phyloP scores from a whole-genome alignment of 2,797 vertebrate species.

The Florisuga fusca region DNA sequence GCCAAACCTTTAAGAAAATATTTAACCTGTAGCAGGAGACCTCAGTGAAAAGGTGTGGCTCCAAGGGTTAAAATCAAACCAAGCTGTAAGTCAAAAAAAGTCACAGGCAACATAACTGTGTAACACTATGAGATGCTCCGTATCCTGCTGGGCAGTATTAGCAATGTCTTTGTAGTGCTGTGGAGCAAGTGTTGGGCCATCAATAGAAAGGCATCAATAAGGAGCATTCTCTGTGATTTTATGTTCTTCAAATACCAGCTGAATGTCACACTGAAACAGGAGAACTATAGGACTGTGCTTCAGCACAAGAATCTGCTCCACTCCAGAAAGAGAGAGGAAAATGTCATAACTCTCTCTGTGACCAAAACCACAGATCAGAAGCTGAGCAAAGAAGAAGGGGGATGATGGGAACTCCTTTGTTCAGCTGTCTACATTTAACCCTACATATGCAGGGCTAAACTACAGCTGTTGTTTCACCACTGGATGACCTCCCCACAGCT shows the following conservation, averaged over 20 bases:
- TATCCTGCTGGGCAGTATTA: not conserved
- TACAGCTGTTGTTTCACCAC: no score
- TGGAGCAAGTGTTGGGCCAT: not conserved
- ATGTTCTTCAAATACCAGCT: not conserved
- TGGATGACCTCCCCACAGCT: no score
- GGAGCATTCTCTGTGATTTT: not conserved
- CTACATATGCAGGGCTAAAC: no score
- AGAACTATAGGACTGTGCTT: not conserved
- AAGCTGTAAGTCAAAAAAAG: not conserved
- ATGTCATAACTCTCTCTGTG: accelerated
- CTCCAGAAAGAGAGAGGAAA: not conserved
- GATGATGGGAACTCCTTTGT: not conserved
- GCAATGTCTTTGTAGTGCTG: not conserved
- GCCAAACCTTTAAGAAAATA: not conserved
- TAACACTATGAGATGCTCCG: not conserved
- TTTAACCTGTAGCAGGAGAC: not conserved
- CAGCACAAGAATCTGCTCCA: not conserved
- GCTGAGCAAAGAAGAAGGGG: not conserved
- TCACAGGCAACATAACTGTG: not conserved
- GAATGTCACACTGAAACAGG: not conserved
- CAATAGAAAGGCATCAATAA: not conserved
- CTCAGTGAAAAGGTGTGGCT: not conserved
- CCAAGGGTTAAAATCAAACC: not conserved
- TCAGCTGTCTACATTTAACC: no score
- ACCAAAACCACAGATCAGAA: not conserved